Evolutionary conservation across 2,113 vertebrate species (phyloP), one percentile per base, ranked within the genome.

Genomic region (Caloenas nicobarica): DNA sequence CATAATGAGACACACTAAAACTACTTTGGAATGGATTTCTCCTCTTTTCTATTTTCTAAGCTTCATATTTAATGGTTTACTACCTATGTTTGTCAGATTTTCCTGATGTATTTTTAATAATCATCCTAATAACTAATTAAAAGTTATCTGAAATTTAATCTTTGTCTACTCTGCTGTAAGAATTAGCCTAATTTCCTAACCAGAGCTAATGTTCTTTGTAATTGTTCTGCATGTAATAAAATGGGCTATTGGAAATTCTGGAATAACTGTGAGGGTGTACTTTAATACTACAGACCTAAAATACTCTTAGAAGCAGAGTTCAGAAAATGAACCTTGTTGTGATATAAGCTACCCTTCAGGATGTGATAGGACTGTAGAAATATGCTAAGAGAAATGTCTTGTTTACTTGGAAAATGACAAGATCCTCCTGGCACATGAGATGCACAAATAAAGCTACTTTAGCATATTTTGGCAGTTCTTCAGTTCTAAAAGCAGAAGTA

Each of bases 261-360:
- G 13, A 89, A 31, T 66, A 78, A 44, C 19, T 50, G 1, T n/a
- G 13, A 76, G 13, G 28, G 25, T 71, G 36, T 88, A 56, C 56
- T 85, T 89, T 24, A 87, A 77, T 87, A 61, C 11, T 84, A 40
- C 51, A 82, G 73, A 34, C 51, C 36, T 73, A 21, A 89, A 86
- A 87, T 44, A 87, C 70, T 84, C 80, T 81, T 83, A 95, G 78
- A 94, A 88, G 17, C 81, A 86, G 95, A 83, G 61, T 92, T 95
- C 91, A 88, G 86, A 95, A 93, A 95, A 82, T 88, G 5, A 46
- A 9, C 23, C 6, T 53, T 46, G 42, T 31, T 92, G 81, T 91
- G 88, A 80, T 80, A 81, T 42, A 78, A 83, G 86, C 92, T 93
- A 33, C 29, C 68, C 62, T 95, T 79, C 68, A 79, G 66, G 93